Base-by-base conservation (phyloP, 2,888 invertebrate genomes). In the Aromia moschata region DNA sequence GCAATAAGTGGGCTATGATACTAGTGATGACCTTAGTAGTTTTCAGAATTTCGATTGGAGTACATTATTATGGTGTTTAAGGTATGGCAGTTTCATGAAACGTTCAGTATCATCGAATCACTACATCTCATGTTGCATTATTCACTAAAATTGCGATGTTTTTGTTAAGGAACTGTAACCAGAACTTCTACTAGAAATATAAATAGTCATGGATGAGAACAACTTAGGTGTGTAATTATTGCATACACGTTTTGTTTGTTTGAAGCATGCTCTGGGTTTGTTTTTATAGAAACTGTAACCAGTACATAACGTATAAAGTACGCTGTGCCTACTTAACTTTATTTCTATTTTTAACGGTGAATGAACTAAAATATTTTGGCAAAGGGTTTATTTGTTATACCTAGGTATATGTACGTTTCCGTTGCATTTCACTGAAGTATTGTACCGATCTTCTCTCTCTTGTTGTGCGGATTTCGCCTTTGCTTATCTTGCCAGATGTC, bases 201-300 rank as follows among this genome's bases (percentile, higher is more conserved):
- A 72, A 72, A 71, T 72, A 70, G 70, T 74, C 70, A 76, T 77
- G 77, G 77, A 77, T 65, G 72, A 74, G 67, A 74, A 70, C 71
- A 71, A 74, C 67, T 70, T 76, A 77, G 77, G 77, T 77, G 76
- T 77, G 77, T 77, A 77, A 72, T 67, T 63, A 56, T 65, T 62
- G 58, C 49, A 25, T 49, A 49, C 55, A 53, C 56, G 59, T 62
- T 60, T 57, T 53, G 33, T 62, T 62, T 57, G 55, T 59, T 64
- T 58, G 56, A 56, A 60, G 64, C 64, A 64, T 64, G 64, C 47
- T n/a, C n/a, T 54, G 49, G 41, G 16, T 38, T 49, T 53, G 46
- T 54, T 62, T 49, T 55, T 60, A 58, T 16, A 63, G 57, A 44
- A 30, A 43, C 54, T 47, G 16, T 37, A 12, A 37, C 58, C 44